Evolutionary conservation across 2,888 invertebrate genomes (phyloP), one percentile per base, ranked within the genome.

Genomic region (Tetropium fuscum): DNA sequence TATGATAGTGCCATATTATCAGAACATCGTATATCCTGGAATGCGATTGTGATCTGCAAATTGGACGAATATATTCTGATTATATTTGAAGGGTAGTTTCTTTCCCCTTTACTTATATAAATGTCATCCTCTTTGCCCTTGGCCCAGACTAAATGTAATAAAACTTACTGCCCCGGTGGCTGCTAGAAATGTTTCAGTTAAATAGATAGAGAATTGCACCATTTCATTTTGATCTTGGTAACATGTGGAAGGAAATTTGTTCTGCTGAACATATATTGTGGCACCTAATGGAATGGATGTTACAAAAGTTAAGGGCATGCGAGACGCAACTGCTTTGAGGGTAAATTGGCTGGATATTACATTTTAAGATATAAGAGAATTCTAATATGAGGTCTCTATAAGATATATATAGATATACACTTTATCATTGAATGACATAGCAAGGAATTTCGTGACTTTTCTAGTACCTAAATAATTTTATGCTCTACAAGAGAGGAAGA

Each of bases 81-180:
- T n/a, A n/a, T n/a, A n/a, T n/a, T n/a, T n/a, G n/a, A 41, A 43
- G 7, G 11, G n/a, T 20, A 20, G 3, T 43, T 43, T 43, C 10
- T 11, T 25, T 22, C 25, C 13, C 13, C 11, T 11, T 13, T 22
- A 20, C 20, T 43, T 10, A 32, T 47, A 19, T 47, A 10, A 6
- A 10, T 19, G 32, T 47, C 34, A 47, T 10, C 18, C 30, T 20
- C 8, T 19, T n/a, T 32, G 5, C 10, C 8, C 5, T 32, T 10
- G 19, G 18, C 6, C 3, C 8, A 47, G 34, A 47, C 32, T 34
- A 11, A 47, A 34, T 47, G 10, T 47, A 34, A 47, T 47, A 47
- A 19, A 18, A 11, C 16, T 34, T 34, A 20, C 15, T 34, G 19
- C 13, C 19, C 47, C 19, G 15, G 32, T n/a, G n/a, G n/a, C 20